These are phyloP conservation scores for Oscheius sp. DNA, from an alignment of 2,888 invertebrate genomes.

Conservation along the genomic window DNA sequence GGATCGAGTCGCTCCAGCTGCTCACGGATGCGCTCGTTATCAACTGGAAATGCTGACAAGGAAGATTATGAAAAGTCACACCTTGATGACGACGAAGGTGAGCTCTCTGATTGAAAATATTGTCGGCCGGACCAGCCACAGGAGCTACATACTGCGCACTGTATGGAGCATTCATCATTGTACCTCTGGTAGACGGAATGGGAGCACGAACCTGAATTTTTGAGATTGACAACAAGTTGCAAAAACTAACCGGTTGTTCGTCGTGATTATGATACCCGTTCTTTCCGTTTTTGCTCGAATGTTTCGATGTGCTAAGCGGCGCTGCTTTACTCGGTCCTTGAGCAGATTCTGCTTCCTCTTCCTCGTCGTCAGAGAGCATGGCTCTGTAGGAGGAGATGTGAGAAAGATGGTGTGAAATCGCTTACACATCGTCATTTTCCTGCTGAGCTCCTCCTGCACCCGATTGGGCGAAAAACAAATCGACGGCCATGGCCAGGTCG, in stretches of 20 bases:
- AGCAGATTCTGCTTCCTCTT: constrained; percentile 6
- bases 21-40: too few species aligned
- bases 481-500: constrained; percentile 45
- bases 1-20: background rate
- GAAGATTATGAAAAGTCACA: too few species aligned
- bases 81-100: constrained; percentile 7
- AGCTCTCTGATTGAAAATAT: constrained; percentile 29
- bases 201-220: constrained; percentile 54
- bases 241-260: constrained; percentile 7
- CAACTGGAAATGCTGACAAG: too few species aligned
- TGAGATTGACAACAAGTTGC: background rate
- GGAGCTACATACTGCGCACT: constrained; percentile 54
- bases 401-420: background rate
- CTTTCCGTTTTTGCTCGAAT: background rate
- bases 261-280: constrained; percentile 11
- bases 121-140: constrained; percentile 1
- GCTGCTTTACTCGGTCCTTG: background rate
- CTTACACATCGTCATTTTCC: constrained; percentile 36
- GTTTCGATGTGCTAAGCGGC: constrained; percentile 1
- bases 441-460: background rate
- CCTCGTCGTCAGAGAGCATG: constrained; percentile 33
- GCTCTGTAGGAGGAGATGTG: background rate
- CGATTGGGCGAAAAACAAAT: constrained; percentile 44
- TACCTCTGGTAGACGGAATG: constrained; percentile 53
- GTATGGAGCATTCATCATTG: constrained; percentile 54